Evolutionary conservation across 2,113 vertebrate genomes (phyloP).

Genomic region (Otolemur garnettii): DNA sequence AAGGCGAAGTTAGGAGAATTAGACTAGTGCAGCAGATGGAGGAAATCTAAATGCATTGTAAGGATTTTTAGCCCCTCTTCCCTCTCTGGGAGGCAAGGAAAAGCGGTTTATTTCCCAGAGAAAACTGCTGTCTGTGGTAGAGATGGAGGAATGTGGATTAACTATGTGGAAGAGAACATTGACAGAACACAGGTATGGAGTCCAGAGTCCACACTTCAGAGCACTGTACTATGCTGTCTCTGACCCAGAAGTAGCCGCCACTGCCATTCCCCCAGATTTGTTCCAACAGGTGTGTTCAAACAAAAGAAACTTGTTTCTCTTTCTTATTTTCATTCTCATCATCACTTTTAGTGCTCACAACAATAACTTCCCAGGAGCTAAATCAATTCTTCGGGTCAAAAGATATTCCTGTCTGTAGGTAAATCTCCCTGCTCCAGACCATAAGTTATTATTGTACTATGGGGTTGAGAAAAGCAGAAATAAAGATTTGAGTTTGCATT

Average conservation of each 20-base stretch:
- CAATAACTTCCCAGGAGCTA: not conserved
- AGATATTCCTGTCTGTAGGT: not conserved
- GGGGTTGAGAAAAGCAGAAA: not conserved
- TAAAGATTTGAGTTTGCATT: not conserved
- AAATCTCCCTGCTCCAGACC: not conserved
- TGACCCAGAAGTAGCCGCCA: not conserved
- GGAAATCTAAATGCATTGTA: not conserved
- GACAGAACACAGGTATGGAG: not conserved
- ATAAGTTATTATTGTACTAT: not conserved
- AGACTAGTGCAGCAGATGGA: not conserved
- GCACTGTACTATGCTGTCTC: not conserved
- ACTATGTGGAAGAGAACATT: constrained; percentile 47
- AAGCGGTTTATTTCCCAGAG: constrained; percentile 21
- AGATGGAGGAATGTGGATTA: not conserved
- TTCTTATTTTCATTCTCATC: not conserved
- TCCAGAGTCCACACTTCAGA: not conserved
- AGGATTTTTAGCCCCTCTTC: not conserved
- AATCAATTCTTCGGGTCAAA: not conserved
- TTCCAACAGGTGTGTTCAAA: not conserved
- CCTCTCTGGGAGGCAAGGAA: not conserved
- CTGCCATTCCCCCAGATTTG: not conserved
- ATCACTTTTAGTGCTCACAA: not conserved
- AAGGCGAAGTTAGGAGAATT: not conserved
- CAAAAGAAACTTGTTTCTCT: not conserved
- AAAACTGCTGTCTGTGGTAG: not conserved